A percentile compares a stretch with the other conserved stretches of the same genome.
phyloP scores from a whole-genome alignment of 1,140 invertebrate genomes.

The Drosophila kikkawai region DNA sequence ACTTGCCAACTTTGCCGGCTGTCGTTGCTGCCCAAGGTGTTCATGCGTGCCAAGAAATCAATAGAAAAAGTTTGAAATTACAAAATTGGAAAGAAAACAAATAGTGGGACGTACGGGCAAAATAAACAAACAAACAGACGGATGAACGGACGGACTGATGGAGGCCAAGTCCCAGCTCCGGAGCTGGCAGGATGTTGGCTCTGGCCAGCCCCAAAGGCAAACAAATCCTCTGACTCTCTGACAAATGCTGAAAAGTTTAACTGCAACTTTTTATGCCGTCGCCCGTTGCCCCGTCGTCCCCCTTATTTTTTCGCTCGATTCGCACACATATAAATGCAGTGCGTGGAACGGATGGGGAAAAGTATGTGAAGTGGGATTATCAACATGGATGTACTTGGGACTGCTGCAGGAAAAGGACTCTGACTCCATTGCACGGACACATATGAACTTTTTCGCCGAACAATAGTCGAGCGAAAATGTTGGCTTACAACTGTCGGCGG shows the following conservation, averaged over 20 bases:
- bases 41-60: conserved; percentile 81
- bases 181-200: conserved; percentile 67
- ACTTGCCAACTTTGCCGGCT: conserved; percentile 72
- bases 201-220: conserved; percentile 71
- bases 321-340: conserved; percentile 32
- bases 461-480: conserved; percentile 38
- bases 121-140: conserved; percentile 65
- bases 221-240: conserved; percentile 81
- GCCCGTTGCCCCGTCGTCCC: background rate
- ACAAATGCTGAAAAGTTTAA: conserved; percentile 81
- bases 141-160: conserved; percentile 26
- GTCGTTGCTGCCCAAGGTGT: conserved; percentile 79
- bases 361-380: conserved; percentile 51
- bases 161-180: conserved; percentile 17
- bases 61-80: conserved; percentile 83
- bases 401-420: conserved; percentile 16
- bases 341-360: conserved; percentile 24
- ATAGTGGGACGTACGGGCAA: conserved; percentile 68
- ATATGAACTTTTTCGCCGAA: conserved; percentile 28
- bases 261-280: conserved; percentile 69
- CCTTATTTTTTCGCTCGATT: conserved; percentile 14
- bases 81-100: conserved; percentile 83
- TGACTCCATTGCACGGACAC: conserved; percentile 23
- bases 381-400: conserved; percentile 25
- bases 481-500: conserved; percentile 3